These are phyloP conservation scores for Gymnothorax reevesii DNA, from an alignment of 2,797 vertebrate species.

Conservation along the genomic window DNA sequence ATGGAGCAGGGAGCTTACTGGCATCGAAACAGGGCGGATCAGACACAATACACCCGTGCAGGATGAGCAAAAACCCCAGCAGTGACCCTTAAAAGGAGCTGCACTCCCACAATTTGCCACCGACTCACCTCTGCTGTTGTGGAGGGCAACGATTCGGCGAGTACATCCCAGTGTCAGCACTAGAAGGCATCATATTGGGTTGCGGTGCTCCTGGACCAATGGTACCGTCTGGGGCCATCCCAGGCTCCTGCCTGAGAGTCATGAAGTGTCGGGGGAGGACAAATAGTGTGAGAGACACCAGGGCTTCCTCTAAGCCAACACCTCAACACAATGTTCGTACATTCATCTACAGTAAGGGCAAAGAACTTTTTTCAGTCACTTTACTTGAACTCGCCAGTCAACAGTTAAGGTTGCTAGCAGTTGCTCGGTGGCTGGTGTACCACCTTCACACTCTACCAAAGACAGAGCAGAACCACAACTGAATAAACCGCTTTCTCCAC, in stretches of 20 bases:
- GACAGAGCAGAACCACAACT: neutral
- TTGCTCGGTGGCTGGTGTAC: too few relatives aligned
- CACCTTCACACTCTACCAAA: neutral
- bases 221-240: conserved; percentile 85
- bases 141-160: conserved; percentile 91
- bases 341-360: neutral
- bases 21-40: neutral
- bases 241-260: conserved; percentile 81
- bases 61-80: neutral
- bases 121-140: conserved; percentile 79
- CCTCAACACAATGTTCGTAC: neutral
- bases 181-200: conserved; percentile 91
- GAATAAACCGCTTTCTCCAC: neutral
- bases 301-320: neutral
- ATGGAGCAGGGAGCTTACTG: neutral
- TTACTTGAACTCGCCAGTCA: too few relatives aligned
- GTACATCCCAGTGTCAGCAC: conserved; percentile 94
- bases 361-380: too few relatives aligned
- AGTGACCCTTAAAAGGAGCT: too few relatives aligned
- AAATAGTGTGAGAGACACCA: neutral
- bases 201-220: conserved; percentile 85
- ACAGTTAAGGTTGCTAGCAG: too few relatives aligned
- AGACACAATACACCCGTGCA: neutral
- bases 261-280: neutral
- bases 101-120: too few relatives aligned